A percentile compares a stretch with the other conserved stretches of the same genome.
Evolutionary conservation across 2,113 vertebrate species (phyloP).

Genomic region (Microtus oregoni): DNA sequence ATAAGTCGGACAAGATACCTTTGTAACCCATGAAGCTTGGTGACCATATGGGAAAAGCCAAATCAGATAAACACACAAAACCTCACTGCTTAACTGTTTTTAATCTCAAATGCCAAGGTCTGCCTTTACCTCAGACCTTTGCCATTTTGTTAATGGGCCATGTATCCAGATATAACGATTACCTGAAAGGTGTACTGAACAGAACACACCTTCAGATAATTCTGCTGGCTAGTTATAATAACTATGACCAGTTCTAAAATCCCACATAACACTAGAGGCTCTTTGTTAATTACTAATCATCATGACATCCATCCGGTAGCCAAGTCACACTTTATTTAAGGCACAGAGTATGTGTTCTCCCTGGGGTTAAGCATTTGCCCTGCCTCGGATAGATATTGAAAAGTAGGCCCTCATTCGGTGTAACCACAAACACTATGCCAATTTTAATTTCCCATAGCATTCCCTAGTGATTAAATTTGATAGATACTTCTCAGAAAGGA

Average conservation of each 20-base stretch:
- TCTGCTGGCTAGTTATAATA: neutral
- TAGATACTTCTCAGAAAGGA: slow-evolving; percentile 1
- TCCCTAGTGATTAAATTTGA: slow-evolving; percentile 14
- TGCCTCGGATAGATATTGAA: neutral
- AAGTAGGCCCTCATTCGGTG: neutral
- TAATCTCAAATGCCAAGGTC: neutral
- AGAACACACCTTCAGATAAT: neutral
- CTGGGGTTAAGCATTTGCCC: neutral
- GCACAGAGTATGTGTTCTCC: neutral
- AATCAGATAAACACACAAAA: neutral
- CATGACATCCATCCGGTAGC: neutral
- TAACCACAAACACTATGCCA: neutral
- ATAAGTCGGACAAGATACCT: neutral
- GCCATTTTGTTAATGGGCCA: neutral
- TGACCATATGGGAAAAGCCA: neutral
- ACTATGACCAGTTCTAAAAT: neutral
- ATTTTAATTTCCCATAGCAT: slow-evolving; percentile 31
- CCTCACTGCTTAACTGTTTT: neutral
- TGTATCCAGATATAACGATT: neutral
- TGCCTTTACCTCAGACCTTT: neutral
- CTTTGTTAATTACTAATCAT: slow-evolving; percentile 12
- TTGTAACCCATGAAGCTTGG: neutral
- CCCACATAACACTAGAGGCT: neutral
- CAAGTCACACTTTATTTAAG: neutral
- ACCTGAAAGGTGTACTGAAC: neutral